Evolutionary conservation across 2,797 vertebrate species (phyloP), one percentile per base, ranked within the genome.

Genomic region (Urophycis tenuis): DNA sequence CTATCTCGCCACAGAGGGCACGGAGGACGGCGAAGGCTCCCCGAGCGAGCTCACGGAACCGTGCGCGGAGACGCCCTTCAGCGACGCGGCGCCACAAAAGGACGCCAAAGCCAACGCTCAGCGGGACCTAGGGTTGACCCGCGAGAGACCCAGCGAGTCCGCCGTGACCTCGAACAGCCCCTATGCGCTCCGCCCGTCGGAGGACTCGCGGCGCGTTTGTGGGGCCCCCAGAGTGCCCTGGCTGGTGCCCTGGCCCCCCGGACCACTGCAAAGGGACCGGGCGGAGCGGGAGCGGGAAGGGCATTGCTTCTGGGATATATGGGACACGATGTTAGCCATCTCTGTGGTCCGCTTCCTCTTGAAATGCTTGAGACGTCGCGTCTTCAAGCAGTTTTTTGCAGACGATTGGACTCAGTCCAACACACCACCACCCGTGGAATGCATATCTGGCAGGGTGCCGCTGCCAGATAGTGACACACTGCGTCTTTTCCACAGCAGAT

Each of bases 311-410:
- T 95, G 93, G 94, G 94, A 93, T 84, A 78, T 96, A 49, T 97
- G 93, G 93, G 96, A 94, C 78, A 87, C 5, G 0, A 77, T 92
- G 36, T 92, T 91, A 1, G 6, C 95, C 1, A 86, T 98, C 77
- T 96, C 95, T 60, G 81, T 95, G 78, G 87, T 96, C 17, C 85
- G 92, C 49, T 92, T 96, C 81, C 86, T 95, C 22, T 77, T 93
- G 82, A 95, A 94, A 88, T 88, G 93, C 45, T 87, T 93, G 80
- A 87, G 87, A 60, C 93, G 90, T 78, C 86, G 90, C 78, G 89
- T 91, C 36, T 91, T 90, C 74, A 89, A 81, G 0, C 71, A 74
- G 14, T 87, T 73, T 29, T 87, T 73, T 29, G 86, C 86, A 17
- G 88, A 86, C 12, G 91, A 92, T 25, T 79, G 78, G 60, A 11